Conservation (phyloP, 2,113 vertebrate genomes). For the Labeo catla region DNA sequence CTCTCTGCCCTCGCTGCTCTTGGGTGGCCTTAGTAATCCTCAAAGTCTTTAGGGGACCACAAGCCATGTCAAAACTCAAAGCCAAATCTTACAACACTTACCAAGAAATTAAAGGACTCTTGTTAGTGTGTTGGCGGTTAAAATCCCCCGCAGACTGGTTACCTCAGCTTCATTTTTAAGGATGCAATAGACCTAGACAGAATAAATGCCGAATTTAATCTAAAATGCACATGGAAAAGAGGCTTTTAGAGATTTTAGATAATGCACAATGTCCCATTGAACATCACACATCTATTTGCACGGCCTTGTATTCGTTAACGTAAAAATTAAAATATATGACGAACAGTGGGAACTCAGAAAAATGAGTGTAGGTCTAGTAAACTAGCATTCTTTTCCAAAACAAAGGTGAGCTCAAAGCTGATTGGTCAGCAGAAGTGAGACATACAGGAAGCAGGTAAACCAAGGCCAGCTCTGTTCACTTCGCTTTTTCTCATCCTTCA, state of each 20-base stretch:
- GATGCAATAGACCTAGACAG: slow-evolving; percentile 63
- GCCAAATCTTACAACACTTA: slow-evolving; percentile 41
- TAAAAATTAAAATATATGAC: background rate
- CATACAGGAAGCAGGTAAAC: background rate
- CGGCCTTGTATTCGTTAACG: slow-evolving; percentile 87
- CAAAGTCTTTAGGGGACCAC: slow-evolving; percentile 44
- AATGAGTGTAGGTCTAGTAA: background rate
- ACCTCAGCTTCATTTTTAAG: slow-evolving; percentile 47
- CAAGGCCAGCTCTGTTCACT: slow-evolving; percentile 13
- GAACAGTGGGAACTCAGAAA: background rate
- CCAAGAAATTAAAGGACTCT: slow-evolving; percentile 32
- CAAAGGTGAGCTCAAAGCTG: background rate
- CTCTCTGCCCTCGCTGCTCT: slow-evolving; percentile 75
- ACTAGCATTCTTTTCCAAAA: background rate
- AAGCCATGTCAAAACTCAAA: slow-evolving; percentile 83
- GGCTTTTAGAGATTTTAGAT: background rate
- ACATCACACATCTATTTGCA: background rate
- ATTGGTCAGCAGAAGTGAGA: slow-evolving; percentile 21
- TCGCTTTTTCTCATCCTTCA: background rate
- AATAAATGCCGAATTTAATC: background rate
- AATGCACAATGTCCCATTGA: background rate
- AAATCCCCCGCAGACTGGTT: slow-evolving; percentile 11
- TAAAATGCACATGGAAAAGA: background rate
- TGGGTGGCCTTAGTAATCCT: slow-evolving; percentile 96
- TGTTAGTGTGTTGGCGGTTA: slow-evolving; percentile 22